Percentiles rank a stretch among this genome's conserved stretches.
Evolutionary conservation across 2,888 invertebrate genomes (phyloP).

Genomic region (Phania funesta): DNA sequence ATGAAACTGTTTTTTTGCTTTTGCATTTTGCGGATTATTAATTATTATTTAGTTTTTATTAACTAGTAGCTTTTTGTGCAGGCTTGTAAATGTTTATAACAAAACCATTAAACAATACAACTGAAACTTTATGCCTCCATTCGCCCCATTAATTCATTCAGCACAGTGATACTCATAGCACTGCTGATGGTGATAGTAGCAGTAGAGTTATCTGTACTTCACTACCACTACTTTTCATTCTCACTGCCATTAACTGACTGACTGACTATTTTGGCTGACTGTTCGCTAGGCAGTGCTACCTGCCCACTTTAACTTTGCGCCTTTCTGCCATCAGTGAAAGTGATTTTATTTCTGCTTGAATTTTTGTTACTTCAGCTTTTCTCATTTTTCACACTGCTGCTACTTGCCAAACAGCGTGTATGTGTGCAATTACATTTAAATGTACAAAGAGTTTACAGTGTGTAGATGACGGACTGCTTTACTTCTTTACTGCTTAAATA

Average conservation of each 20-base stretch:
- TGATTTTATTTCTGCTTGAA: slow-evolving; percentile 77
- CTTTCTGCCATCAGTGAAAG: slow-evolving; percentile 74
- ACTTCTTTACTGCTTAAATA: slow-evolving; percentile 46
- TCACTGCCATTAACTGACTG: slow-evolving; percentile 11
- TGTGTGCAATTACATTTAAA: slow-evolving; percentile 3
- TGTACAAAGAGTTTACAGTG: slow-evolving; percentile 11
- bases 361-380: slow-evolving; percentile 35
- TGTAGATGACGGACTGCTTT: slow-evolving; percentile 10
- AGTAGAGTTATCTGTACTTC: background rate
- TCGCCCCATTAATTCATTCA: slow-evolving; percentile 19
- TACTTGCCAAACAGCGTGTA: slow-evolving; percentile 4
- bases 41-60: too few species aligned
- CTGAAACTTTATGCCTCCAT: slow-evolving; percentile 32
- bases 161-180: slow-evolving; percentile 18
- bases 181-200: background rate
- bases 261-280: slow-evolving; percentile 5
- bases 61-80: slow-evolving; percentile 33
- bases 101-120: background rate
- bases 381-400: slow-evolving; percentile 46
- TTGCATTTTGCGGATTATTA: too few species aligned
- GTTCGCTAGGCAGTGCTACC: slow-evolving; percentile 6
- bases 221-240: background rate
- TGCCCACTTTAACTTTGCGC: slow-evolving; percentile 45
- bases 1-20: background rate
- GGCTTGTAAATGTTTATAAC: slow-evolving; percentile 19